These are phyloP conservation scores for Orcinus orca DNA, from an alignment of 2,113 vertebrate species.

Conservation along the genomic window DNA sequence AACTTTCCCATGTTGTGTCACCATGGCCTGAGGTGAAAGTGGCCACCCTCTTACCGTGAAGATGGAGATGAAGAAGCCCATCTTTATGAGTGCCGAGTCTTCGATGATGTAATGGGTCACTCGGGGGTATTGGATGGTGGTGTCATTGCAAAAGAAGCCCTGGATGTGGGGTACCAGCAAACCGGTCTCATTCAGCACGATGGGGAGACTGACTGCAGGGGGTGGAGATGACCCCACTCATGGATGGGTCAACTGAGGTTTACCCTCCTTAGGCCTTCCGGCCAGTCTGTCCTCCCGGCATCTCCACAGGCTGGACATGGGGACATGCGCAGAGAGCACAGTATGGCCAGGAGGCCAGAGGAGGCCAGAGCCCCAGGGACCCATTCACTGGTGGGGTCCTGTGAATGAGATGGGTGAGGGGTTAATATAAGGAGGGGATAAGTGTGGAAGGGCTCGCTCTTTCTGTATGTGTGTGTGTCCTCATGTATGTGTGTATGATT, in stretches of 20 bases:
- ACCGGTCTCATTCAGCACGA: constrained; percentile 85
- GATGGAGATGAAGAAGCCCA: constrained; percentile 84
- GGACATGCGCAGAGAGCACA: background rate
- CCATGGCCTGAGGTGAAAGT: background rate
- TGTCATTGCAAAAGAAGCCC: constrained; percentile 87
- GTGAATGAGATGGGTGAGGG: background rate
- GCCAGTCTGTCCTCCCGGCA: background rate
- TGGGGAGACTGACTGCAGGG: constrained; percentile 85
- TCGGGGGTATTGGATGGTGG: constrained; percentile 84
- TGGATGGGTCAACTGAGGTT: background rate
- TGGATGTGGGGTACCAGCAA: constrained; percentile 81
- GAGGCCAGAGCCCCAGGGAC: background rate
- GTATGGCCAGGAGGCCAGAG: background rate
- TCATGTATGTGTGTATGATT: background rate
- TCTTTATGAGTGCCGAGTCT: constrained; percentile 82
- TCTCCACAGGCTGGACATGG: background rate
- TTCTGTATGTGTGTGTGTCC: background rate
- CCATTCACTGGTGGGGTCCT: background rate
- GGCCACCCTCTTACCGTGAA: constrained; percentile 76
- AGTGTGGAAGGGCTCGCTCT: background rate
- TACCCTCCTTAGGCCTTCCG: background rate
- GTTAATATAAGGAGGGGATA: background rate
- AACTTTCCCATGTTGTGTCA: background rate
- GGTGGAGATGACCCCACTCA: background rate
- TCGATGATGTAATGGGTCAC: constrained; percentile 78